Conservation (phyloP, 1,140 invertebrate genomes). For the Euglossa dilemma region DNA sequence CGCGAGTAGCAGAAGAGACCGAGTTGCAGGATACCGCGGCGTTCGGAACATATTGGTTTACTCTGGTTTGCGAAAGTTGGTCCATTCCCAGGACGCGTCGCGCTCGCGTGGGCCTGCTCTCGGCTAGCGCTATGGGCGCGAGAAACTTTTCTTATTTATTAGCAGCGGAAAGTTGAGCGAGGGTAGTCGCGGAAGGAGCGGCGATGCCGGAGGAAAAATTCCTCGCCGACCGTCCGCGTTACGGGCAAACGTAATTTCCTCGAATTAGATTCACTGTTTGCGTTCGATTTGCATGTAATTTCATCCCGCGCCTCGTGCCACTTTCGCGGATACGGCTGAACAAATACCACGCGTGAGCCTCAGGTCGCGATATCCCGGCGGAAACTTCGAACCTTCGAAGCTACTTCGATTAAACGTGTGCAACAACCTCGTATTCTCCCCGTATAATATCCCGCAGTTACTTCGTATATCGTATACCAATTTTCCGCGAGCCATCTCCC, state of each 20-base stretch:
- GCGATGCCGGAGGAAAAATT: neutral
- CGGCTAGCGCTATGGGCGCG: neutral
- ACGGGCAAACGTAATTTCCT: conserved; percentile 5
- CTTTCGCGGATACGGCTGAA: neutral
- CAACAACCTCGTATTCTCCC: neutral
- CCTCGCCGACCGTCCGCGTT: neutral
- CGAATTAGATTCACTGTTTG: conserved; percentile 21
- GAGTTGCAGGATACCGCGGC: neutral
- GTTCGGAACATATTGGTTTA: conserved; percentile 2
- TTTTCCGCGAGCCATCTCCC: neutral
- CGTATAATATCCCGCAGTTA: neutral
- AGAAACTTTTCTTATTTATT: conserved; percentile 45
- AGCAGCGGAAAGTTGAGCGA: neutral
- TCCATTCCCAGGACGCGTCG: neutral
- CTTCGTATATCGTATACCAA: neutral
- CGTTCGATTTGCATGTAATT: conserved; percentile 19
- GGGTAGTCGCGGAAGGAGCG: too few relatives aligned
- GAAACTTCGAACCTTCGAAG: neutral
- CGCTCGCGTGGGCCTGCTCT: neutral
- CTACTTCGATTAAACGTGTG: neutral
- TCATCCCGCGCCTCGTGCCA: too few relatives aligned
- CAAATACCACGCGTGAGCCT: neutral
- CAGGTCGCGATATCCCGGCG: neutral
- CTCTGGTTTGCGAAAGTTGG: neutral
- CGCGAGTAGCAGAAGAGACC: neutral